A percentile compares a stretch with the other conserved stretches of the same genome.
These are phyloP conservation scores for Saxicola maurus DNA, from an alignment of 2,797 vertebrate genomes.

Conservation along the genomic window DNA sequence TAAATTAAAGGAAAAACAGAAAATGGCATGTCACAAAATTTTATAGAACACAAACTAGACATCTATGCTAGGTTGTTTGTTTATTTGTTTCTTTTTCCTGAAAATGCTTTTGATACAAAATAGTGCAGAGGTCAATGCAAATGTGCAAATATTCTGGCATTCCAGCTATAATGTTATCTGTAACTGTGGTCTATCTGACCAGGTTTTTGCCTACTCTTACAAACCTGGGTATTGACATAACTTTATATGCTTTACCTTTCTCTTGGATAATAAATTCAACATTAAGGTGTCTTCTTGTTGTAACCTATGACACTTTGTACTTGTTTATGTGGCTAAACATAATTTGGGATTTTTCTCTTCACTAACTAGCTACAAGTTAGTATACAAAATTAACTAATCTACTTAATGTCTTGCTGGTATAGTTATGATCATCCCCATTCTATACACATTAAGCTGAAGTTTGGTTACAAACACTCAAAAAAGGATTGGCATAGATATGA, in stretches of 20 bases:
- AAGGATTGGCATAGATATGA: background rate
- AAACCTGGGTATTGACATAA: background rate
- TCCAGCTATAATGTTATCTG: background rate
- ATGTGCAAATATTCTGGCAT: background rate
- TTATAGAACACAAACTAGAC: background rate
- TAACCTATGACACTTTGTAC: background rate
- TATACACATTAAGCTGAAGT: background rate
- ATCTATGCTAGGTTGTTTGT: background rate
- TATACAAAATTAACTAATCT: background rate
- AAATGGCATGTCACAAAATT: background rate
- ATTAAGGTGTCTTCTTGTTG: background rate
- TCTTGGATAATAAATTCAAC: background rate
- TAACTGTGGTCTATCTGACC: background rate
- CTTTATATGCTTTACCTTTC: background rate
- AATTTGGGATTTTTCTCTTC: background rate
- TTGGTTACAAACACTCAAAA: background rate
- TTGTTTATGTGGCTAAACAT: background rate
- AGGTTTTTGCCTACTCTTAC: background rate
- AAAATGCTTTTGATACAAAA: background rate
- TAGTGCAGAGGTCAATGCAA: background rate
- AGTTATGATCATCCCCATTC: background rate
- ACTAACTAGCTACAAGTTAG: background rate
- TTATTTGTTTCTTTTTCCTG: too few species aligned
- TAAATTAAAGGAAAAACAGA: background rate
- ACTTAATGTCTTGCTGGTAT: background rate